phyloP scores from a whole-genome alignment of 2,888 invertebrate species.

The Synergus itoensis region DNA sequence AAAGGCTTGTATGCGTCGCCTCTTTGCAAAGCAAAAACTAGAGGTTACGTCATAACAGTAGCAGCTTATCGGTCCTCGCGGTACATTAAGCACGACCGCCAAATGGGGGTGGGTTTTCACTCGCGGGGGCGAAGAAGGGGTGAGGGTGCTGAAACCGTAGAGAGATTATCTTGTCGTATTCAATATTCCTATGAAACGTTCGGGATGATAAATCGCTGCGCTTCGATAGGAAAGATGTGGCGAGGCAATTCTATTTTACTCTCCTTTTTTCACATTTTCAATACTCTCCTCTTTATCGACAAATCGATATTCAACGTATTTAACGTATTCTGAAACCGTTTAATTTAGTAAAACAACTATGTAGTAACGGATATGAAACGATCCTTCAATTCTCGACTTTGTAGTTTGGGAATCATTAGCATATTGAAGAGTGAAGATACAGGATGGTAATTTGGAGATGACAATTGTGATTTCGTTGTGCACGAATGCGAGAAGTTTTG shows the following conservation, averaged over 20 bases:
- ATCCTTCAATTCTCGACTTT: not conserved
- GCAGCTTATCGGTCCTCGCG: slow-evolving; percentile 76
- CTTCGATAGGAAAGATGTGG: slow-evolving; percentile 69
- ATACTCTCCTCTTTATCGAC: not conserved
- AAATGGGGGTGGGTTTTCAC: slow-evolving; percentile 56
- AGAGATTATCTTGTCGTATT: slow-evolving; percentile 79
- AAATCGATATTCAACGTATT: not conserved
- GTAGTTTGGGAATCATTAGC: slow-evolving; percentile 1
- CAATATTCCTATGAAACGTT: slow-evolving; percentile 77
- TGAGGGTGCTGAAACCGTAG: slow-evolving; percentile 56
- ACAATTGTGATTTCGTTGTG: slow-evolving; percentile 34
- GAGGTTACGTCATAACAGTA: slow-evolving; percentile 69
- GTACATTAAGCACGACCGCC: slow-evolving; percentile 76
- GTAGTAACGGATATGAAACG: not conserved
- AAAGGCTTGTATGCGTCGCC: slow-evolving; percentile 46
- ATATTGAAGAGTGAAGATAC: not conserved
- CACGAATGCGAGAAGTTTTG: slow-evolving; percentile 28
- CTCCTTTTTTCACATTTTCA: slow-evolving; percentile 13
- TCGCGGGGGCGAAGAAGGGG: slow-evolving; percentile 51
- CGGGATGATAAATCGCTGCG: slow-evolving; percentile 76
- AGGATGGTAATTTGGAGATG: slow-evolving; percentile 21
- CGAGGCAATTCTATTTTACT: slow-evolving; percentile 41
- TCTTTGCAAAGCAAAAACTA: slow-evolving; percentile 64
- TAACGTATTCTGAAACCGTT: not conserved
- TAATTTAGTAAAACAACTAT: not conserved